These are phyloP conservation scores for Fragum sueziense DNA, from an alignment of 2,888 invertebrate genomes.

Conservation along the genomic window DNA sequence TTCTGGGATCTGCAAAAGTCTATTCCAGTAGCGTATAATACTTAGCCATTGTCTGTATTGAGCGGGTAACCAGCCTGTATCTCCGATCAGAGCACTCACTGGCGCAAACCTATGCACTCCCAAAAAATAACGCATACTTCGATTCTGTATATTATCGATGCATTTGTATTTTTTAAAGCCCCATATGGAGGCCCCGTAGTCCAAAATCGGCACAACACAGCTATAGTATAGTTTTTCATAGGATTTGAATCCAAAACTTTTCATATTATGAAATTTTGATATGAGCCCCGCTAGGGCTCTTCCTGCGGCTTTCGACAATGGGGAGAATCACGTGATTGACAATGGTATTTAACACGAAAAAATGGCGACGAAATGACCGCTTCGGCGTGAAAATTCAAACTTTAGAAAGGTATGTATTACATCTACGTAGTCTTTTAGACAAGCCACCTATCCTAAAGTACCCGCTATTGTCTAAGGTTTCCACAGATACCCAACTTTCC, in stretches of 20 bases:
- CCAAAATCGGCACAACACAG: no score
- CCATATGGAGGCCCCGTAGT: constrained; percentile 27
- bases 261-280: constrained; percentile 29
- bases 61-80: constrained; percentile 37
- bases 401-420: no score
- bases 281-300: constrained; percentile 33
- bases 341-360: no score
- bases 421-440: no score
- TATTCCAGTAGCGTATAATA: no score
- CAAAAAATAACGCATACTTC: constrained; percentile 38
- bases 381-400: no score
- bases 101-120: constrained; percentile 39
- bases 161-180: constrained; percentile 30
- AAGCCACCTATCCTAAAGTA: no score
- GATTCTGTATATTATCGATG: constrained; percentile 22
- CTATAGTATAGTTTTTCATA: constrained; percentile 34
- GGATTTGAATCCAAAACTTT: constrained; percentile 37
- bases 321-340: no score
- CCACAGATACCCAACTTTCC: no score
- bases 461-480: no score
- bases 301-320: constrained; percentile 23
- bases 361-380: no score
- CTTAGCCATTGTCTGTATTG: constrained; percentile 21
- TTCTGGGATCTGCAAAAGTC: no score
- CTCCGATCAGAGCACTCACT: constrained; percentile 26